These are phyloP conservation scores for Glossophaga mutica DNA, from an alignment of 2,797 vertebrate species.

Conservation along the genomic window DNA sequence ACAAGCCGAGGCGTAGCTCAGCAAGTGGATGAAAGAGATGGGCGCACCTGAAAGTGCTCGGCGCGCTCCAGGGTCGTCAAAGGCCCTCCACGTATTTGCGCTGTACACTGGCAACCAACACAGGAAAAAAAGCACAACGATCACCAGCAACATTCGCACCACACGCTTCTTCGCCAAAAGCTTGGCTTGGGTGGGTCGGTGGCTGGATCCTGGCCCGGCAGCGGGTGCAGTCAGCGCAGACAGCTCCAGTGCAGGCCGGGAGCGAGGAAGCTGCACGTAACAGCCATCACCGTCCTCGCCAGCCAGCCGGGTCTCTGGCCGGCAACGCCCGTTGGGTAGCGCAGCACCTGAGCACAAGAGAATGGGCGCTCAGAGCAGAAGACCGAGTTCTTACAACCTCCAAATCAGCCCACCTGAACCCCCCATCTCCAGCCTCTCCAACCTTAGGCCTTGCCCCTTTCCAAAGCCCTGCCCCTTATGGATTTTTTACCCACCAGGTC, in stretches of 20 bases:
- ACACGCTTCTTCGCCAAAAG: constrained; percentile 94
- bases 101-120: constrained; percentile 97
- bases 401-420: neutral
- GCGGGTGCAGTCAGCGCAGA: constrained; percentile 80
- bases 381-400: neutral
- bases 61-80: constrained; percentile 85
- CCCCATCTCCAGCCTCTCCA: neutral
- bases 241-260: constrained; percentile 88
- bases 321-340: constrained; percentile 45
- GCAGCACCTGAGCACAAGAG: constrained; percentile 43
- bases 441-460: neutral
- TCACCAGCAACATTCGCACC: constrained; percentile 96
- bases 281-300: constrained; percentile 92
- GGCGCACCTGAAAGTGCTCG: constrained; percentile 89
- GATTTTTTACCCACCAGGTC: constrained; percentile 4
- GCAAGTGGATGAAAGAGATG: constrained; percentile 95
- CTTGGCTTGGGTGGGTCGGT: constrained; percentile 89
- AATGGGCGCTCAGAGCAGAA: neutral
- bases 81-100: constrained; percentile 95
- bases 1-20: constrained; percentile 92
- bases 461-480: neutral
- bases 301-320: neutral
- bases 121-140: constrained; percentile 93
- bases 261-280: constrained; percentile 87
- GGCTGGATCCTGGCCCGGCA: constrained; percentile 40